Evolutionary conservation across 2,888 invertebrate species (phyloP).

Genomic region (Pachydiplax longipennis): DNA sequence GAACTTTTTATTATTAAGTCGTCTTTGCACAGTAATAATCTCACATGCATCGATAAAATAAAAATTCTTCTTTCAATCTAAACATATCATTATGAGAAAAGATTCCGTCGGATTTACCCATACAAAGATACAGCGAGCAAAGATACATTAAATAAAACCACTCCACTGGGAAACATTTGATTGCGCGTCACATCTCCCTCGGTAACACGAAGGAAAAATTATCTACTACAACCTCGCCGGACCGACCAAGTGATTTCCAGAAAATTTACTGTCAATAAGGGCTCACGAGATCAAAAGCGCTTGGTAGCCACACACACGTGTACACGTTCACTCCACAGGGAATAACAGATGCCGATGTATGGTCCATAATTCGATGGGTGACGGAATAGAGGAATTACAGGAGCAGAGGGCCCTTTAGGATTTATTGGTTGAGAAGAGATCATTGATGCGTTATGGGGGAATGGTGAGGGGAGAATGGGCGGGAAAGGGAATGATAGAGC

Average conservation of each 20-base stretch:
- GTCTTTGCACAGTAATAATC: too few species aligned
- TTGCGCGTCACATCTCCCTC: not conserved
- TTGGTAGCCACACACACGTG: not conserved
- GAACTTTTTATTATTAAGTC: too few species aligned
- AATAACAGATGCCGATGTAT: not conserved
- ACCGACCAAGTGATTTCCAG: not conserved
- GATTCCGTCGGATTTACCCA: too few species aligned
- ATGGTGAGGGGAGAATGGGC: not conserved
- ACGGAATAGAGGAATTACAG: conserved; percentile 11
- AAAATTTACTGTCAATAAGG: not conserved
- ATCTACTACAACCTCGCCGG: not conserved
- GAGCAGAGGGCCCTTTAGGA: conserved; percentile 11
- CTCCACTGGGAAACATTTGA: not conserved
- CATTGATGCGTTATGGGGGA: conserved; percentile 10
- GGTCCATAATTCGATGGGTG: conserved; percentile 11
- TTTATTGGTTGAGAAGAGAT: conserved; percentile 31
- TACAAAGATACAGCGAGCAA: too few species aligned
- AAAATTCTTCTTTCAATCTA: too few species aligned
- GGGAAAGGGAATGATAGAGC: not conserved
- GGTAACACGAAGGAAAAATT: not conserved
- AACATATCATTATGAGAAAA: too few species aligned
- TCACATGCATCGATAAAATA: too few species aligned
- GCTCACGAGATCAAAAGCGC: not conserved
- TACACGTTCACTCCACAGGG: not conserved
- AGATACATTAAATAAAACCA: too few species aligned